phyloP scores from a whole-genome alignment of 1,140 invertebrate genomes.

The Drosophila quadrilineata region DNA sequence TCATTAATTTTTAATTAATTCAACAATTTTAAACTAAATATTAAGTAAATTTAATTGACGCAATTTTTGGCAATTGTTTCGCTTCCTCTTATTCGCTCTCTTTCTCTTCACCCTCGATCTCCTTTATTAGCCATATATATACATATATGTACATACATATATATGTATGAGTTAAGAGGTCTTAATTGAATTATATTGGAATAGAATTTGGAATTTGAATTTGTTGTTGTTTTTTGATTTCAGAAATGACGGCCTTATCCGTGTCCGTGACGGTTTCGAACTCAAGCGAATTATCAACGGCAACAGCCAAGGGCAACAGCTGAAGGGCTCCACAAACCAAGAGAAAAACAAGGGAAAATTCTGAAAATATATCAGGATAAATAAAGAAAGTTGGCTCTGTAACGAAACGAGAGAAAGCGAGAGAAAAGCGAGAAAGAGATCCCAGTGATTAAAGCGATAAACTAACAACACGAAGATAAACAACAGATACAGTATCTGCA shows the following conservation, averaged over 20 bases:
- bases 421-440: neutral
- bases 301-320: constrained; percentile 37
- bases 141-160: neutral
- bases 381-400: neutral
- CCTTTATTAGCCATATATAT: too few relatives aligned
- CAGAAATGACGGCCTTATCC: constrained; percentile 65
- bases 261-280: constrained; percentile 48
- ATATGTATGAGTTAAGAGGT: neutral
- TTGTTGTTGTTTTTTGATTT: constrained; percentile 9
- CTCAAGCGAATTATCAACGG: constrained; percentile 49
- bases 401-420: constrained; percentile 1
- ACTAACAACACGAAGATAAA: neutral
- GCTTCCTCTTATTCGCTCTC: too few relatives aligned
- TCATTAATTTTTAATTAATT: too few relatives aligned
- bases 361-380: neutral
- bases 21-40: neutral
- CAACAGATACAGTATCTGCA: neutral
- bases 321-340: constrained; percentile 25
- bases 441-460: neutral
- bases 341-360: constrained; percentile 11
- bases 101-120: too few relatives aligned
- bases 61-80: too few relatives aligned
- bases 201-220: too few relatives aligned
- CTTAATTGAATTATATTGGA: constrained; percentile 7
- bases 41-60: neutral